These are phyloP conservation scores for Sinopyrophorus schimmeli DNA, from an alignment of 2,888 invertebrate species.

Conservation along the genomic window DNA sequence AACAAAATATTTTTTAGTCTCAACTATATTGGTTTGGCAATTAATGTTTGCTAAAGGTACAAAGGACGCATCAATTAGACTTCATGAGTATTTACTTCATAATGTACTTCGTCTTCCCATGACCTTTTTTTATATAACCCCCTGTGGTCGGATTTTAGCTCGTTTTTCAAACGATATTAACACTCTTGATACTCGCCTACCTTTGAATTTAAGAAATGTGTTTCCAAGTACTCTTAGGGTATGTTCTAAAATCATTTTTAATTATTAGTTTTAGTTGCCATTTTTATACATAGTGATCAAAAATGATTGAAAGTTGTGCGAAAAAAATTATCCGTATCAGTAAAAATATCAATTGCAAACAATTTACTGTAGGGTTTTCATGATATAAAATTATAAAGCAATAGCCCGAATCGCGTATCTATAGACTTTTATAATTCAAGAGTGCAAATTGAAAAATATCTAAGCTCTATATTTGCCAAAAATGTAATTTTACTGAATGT, in stretches of 20 bases:
- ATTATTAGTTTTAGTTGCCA: too few relatives aligned
- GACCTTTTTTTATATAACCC: constrained; percentile 76
- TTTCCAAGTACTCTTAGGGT: constrained; percentile 32
- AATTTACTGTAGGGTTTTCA: neutral
- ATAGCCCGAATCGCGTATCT: too few relatives aligned
- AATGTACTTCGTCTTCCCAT: constrained; percentile 68
- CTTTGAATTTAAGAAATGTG: constrained; percentile 26
- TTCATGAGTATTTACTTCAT: constrained; percentile 62
- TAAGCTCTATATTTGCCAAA: too few relatives aligned
- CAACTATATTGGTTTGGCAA: constrained; percentile 43
- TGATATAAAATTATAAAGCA: too few relatives aligned
- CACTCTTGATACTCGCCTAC: constrained; percentile 66
- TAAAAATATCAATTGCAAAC: too few relatives aligned
- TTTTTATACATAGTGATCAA: too few relatives aligned
- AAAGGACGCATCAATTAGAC: constrained; percentile 59
- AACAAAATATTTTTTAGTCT: constrained; percentile 32
- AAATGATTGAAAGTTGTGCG: too few relatives aligned
- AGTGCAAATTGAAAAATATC: too few relatives aligned
- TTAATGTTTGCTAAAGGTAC: constrained; percentile 55
- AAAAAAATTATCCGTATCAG: too few relatives aligned
- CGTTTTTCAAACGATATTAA: constrained; percentile 74
- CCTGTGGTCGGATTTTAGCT: constrained; percentile 70
- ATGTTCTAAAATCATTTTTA: constrained; percentile 15
- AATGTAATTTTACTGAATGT: too few relatives aligned
- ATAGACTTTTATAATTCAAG: too few relatives aligned